phyloP scores from a whole-genome alignment of 2,113 vertebrate genomes.

The Aphyosemion australe region DNA sequence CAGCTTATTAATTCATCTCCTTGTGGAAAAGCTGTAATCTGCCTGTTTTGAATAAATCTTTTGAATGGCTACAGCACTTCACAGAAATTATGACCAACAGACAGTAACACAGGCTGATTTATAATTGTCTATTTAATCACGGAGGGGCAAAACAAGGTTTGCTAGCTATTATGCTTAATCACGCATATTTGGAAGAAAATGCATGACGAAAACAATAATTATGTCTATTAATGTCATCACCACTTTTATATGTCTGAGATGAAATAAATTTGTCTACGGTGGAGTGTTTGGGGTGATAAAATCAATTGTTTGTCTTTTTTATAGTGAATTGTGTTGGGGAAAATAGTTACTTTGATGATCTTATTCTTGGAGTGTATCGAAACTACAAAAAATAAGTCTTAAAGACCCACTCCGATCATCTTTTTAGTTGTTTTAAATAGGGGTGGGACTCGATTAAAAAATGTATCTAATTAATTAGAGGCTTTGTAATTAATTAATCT shows the following conservation, averaged over 20 bases:
- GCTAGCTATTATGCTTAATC: neutral
- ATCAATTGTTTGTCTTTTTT: slow-evolving; percentile 11
- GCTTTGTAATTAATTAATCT: no score
- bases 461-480: no score
- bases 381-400: slow-evolving; percentile 73
- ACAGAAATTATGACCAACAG: neutral
- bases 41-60: neutral
- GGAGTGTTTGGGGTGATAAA: slow-evolving; percentile 30
- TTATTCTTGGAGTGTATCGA: slow-evolving; percentile 66
- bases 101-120: neutral
- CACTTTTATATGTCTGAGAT: slow-evolving; percentile 15
- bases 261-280: slow-evolving; percentile 12
- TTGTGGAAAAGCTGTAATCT: neutral
- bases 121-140: slow-evolving; percentile 19
- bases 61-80: neutral
- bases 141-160: neutral
- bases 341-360: slow-evolving; percentile 47
- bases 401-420: no score
- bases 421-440: no score
- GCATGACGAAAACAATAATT: slow-evolving; percentile 18
- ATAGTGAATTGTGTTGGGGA: slow-evolving; percentile 57
- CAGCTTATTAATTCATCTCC: neutral
- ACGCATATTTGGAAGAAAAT: neutral
- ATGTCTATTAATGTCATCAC: slow-evolving; percentile 20
- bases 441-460: no score